phyloP scores from a whole-genome alignment of 2,888 invertebrate species.

The Taphrorychus bicolor region DNA sequence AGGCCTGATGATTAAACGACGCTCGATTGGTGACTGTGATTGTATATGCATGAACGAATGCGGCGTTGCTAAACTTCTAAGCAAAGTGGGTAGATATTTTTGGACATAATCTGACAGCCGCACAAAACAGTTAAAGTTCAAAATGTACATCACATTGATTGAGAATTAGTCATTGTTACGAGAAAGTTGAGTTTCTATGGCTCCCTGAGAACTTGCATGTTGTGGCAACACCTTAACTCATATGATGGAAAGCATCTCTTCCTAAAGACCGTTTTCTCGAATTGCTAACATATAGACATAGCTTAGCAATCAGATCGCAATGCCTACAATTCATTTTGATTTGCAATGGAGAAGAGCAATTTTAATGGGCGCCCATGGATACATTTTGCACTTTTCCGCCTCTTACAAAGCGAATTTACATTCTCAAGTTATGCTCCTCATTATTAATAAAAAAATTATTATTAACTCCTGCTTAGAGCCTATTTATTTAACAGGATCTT shows the following conservation, averaged over 20 bases:
- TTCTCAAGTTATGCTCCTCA: neutral
- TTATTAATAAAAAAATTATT: neutral
- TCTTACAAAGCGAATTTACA: slow-evolving; percentile 2
- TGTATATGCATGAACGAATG: slow-evolving; percentile 15
- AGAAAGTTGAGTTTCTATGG: no score
- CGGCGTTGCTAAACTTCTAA: slow-evolving; percentile 2
- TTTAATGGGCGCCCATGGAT: slow-evolving; percentile 23
- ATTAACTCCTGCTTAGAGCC: neutral
- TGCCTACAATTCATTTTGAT: slow-evolving; percentile 24
- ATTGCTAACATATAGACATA: slow-evolving; percentile 21
- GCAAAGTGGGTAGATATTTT: no score
- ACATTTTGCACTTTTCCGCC: slow-evolving; percentile 18
- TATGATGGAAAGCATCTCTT: slow-evolving; percentile 2
- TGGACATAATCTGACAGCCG: no score
- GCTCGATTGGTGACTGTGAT: slow-evolving; percentile 20
- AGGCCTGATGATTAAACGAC: slow-evolving; percentile 42
- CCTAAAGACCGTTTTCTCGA: slow-evolving; percentile 3
- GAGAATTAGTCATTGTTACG: no score
- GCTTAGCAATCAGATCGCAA: slow-evolving; percentile 26
- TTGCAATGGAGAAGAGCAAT: slow-evolving; percentile 19
- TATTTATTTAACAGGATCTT: neutral
- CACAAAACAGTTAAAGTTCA: no score
- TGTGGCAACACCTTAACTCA: neutral
- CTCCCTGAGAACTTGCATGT: neutral
- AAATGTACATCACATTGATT: no score